phyloP scores from a whole-genome alignment of 2,888 invertebrate species.

The Heliothis peltigera region DNA sequence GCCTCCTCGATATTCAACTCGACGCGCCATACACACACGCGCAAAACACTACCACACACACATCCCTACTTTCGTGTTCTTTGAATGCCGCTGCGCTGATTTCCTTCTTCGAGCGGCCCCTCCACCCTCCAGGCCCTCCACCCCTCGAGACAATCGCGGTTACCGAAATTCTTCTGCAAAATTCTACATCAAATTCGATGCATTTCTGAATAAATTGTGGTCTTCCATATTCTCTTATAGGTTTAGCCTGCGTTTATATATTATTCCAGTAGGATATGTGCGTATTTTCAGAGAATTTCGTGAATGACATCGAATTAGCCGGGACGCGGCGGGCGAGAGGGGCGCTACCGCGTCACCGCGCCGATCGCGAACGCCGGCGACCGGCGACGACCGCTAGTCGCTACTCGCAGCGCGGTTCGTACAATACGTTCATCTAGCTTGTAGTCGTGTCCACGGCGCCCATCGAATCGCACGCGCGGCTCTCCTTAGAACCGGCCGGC shows the following conservation, averaged over 20 bases:
- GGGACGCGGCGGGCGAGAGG: slow-evolving; percentile 66
- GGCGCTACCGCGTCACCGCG: slow-evolving; percentile 68
- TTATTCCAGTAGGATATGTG: slow-evolving; percentile 60
- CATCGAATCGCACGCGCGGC: slow-evolving; percentile 87
- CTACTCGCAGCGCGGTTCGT: slow-evolving; percentile 64
- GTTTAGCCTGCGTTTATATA: slow-evolving; percentile 47
- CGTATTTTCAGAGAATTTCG: slow-evolving; percentile 85
- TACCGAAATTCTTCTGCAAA: slow-evolving; percentile 51
- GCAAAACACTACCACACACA: slow-evolving; percentile 74
- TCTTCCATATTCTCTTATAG: slow-evolving; percentile 23
- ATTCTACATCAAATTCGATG: slow-evolving; percentile 37
- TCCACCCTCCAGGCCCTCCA: slow-evolving; percentile 71
- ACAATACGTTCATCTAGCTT: slow-evolving; percentile 61
- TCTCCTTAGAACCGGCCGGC: slow-evolving; percentile 87
- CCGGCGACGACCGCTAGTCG: slow-evolving; percentile 73
- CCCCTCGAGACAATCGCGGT: slow-evolving; percentile 71
- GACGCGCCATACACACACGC: slow-evolving; percentile 74
- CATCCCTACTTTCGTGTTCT: slow-evolving; percentile 72
- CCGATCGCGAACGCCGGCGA: slow-evolving; percentile 72
- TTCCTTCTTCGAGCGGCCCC: slow-evolving; percentile 81
- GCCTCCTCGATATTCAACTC: slow-evolving; percentile 63
- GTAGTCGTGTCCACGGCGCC: slow-evolving; percentile 88
- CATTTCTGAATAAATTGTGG: slow-evolving; percentile 21
- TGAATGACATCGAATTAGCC: slow-evolving; percentile 84
- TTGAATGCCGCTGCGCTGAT: slow-evolving; percentile 81